Evolutionary conservation across 2,797 vertebrate species (phyloP), one percentile per base, ranked within the genome.

Genomic region (Synaphobranchus kaupii): DNA sequence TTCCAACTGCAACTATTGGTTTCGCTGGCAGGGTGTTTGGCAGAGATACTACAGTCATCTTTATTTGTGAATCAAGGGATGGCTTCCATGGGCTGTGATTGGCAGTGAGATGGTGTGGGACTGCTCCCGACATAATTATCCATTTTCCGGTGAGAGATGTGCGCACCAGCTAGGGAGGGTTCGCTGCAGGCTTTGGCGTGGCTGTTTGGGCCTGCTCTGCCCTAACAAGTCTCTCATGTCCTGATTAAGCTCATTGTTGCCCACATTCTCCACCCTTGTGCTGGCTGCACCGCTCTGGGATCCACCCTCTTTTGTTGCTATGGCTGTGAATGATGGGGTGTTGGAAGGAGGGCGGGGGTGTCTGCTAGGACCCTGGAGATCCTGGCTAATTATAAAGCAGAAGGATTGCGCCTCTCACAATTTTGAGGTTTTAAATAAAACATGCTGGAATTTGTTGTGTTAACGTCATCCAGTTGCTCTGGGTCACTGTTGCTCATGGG

Each of bases 151-250:
- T 68, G 63, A 68, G 63, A 28, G 63, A 68, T 15, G 63, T 28
- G 63, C 0, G n/a, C 63, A 15, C 63, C 63, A 12, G 63, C 63
- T 25, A 68, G 63, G 63, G 63, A 68, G n/a, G 63, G 25, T 25
- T 68, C 63, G n/a, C n/a, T 12, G 63, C n/a, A 68, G 63, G 63
- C 63, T 10, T 68, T 25, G 25, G 25, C n/a, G 6, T 1, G 63
- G 63, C 63, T 68, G 12, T 68, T 68, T 68, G 63, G 63, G 56
- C 17, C 17, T 17, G 17, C 56, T 58, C 56, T 58, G 56, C 15
- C 63, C 63, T 68, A 68, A 68, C 63, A 68, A 47, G 78, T 81
- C 78, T 44, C 78, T 81, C 25, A 81, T 81, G 39, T 20, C 39
- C 22, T 44, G 48, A 68, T 68, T 68, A 68, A 68, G 63, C 63